Evolutionary conservation across 2,113 vertebrate species (phyloP).

Genomic region (Leucosticte australis): DNA sequence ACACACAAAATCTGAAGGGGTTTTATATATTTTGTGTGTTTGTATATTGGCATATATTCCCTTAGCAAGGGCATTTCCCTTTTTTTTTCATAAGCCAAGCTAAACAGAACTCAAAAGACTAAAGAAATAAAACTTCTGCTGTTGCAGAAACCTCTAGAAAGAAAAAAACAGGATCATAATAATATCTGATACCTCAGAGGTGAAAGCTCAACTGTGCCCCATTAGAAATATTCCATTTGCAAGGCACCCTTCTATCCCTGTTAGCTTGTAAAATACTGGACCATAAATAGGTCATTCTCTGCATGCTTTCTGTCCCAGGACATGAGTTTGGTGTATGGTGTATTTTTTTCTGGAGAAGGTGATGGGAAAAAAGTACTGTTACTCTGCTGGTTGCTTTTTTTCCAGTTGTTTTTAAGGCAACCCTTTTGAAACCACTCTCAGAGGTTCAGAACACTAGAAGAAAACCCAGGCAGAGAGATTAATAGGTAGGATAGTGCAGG

Average conservation of each 20-base stretch:
- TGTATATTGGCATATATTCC: neutral
- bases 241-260: neutral
- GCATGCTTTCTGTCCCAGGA: neutral
- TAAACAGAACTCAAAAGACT: neutral
- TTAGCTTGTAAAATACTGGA: neutral
- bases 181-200: neutral
- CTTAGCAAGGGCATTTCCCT: neutral
- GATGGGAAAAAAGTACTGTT: neutral
- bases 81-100: neutral
- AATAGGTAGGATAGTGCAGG: neutral
- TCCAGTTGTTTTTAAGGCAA: neutral
- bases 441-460: neutral
- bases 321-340: neutral
- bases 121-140: neutral
- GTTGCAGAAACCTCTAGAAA: neutral
- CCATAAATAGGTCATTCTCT: neutral
- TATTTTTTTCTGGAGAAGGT: neutral
- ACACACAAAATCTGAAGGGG: neutral
- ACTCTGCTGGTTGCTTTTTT: neutral
- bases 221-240: neutral
- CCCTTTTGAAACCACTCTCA: neutral
- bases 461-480: neutral
- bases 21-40: neutral
- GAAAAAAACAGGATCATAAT: neutral
- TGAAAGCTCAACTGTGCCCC: rapidly evolving